A percentile compares a stretch with the other conserved stretches of the same genome.
phyloP scores from a whole-genome alignment of 2,113 vertebrate genomes.

The Gobio gobio region DNA sequence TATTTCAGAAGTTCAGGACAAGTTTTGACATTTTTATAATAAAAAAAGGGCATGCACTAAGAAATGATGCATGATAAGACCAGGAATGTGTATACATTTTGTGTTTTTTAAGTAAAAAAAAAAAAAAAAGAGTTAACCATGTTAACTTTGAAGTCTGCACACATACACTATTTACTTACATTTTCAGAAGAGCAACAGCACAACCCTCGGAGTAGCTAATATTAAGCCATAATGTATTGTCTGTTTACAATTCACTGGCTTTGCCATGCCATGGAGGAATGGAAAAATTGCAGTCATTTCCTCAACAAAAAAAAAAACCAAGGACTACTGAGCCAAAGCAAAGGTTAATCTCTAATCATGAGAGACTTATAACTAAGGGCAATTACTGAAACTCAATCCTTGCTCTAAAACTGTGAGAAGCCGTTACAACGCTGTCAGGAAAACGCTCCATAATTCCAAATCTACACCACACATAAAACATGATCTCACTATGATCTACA shows the following conservation, averaged over 20 bases:
- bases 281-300: constrained; percentile 5
- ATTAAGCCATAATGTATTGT: background rate
- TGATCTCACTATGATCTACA: background rate
- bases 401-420: constrained; percentile 35
- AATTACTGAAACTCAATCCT: constrained; percentile 40
- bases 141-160: background rate
- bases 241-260: constrained; percentile 6
- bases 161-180: no score
- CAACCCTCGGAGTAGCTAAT: background rate
- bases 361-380: constrained; percentile 27
- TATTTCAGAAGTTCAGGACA: background rate
- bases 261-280: background rate
- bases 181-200: background rate
- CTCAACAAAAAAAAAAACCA: background rate
- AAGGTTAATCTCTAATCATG: constrained; percentile 39
- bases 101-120: no score
- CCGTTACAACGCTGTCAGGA: constrained; percentile 30
- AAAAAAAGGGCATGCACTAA: background rate
- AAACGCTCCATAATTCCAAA: background rate
- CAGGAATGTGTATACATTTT: background rate
- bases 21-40: no score
- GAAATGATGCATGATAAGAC: background rate
- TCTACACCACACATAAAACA: constrained; percentile 5
- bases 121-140: background rate
- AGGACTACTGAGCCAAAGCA: background rate